These are phyloP conservation scores for Onychorhynchus coronatus DNA, from an alignment of 2,113 vertebrate species.

Conservation along the genomic window DNA sequence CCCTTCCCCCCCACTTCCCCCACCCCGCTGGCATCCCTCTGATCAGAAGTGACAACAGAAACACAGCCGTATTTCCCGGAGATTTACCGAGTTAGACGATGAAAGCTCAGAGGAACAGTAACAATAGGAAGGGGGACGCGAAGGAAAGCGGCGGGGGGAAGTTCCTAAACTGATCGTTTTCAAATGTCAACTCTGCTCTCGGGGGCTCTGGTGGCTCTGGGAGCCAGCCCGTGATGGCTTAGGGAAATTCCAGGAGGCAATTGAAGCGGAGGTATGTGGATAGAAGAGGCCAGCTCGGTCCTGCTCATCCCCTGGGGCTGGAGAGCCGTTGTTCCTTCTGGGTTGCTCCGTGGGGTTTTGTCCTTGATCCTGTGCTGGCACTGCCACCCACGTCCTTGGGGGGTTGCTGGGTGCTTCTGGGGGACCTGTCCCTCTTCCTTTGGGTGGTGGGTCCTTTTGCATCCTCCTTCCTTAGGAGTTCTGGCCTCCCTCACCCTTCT, in stretches of 20 bases:
- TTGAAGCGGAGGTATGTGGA: not conserved
- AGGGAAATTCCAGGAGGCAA: constrained; percentile 16
- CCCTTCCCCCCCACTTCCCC: not conserved
- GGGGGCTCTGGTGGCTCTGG: constrained; percentile 24
- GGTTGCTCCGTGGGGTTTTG: not conserved
- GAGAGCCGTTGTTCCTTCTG: not conserved
- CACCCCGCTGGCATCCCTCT: constrained; percentile 63
- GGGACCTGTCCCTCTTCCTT: not conserved
- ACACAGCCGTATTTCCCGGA: constrained; percentile 77
- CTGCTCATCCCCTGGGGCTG: not conserved
- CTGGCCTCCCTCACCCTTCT: not conserved
- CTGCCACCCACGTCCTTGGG: not conserved
- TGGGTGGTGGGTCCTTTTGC: not conserved
- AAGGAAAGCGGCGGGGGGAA: constrained; percentile 20
- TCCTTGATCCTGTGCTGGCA: not conserved
- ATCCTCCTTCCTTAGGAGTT: not conserved
- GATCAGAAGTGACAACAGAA: constrained; percentile 85
- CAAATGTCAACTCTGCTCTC: constrained; percentile 70
- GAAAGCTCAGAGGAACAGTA: constrained; percentile 69
- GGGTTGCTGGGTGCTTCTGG: not conserved
- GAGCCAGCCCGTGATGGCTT: constrained; percentile 41
- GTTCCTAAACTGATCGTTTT: constrained; percentile 71
- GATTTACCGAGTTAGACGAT: constrained; percentile 72
- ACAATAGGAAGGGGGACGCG: constrained; percentile 58
- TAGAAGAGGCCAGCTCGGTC: not conserved